phyloP scores from a whole-genome alignment of 2,888 invertebrate species.

The Lydus trimaculatus region DNA sequence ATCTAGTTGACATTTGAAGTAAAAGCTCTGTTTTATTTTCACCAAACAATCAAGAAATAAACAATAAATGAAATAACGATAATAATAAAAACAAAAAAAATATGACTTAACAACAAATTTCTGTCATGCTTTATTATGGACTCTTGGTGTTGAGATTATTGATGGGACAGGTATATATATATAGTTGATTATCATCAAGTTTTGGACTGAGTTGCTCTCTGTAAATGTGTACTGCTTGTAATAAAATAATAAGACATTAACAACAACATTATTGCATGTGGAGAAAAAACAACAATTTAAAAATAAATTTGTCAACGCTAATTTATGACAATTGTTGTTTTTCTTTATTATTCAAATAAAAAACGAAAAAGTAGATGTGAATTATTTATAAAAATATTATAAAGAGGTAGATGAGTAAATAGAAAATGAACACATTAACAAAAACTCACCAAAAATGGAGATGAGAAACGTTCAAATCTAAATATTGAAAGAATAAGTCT shows the following conservation, averaged over 20 bases:
- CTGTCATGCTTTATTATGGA: not conserved
- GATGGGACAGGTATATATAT: conserved; percentile 1
- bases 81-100: not conserved
- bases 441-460: not conserved
- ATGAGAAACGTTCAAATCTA: not conserved
- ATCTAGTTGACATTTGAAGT: not conserved
- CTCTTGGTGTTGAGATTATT: not conserved
- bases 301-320: not conserved
- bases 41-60: not conserved
- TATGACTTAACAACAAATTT: not conserved
- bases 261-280: not conserved
- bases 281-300: not conserved
- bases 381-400: not conserved
- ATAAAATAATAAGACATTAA: not conserved
- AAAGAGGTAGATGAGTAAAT: not conserved
- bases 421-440: not conserved
- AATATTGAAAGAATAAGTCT: not conserved
- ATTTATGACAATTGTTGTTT: too few species aligned
- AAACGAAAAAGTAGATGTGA: not conserved
- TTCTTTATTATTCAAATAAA: not conserved
- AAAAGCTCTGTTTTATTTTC: not conserved
- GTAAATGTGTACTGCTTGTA: not conserved
- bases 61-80: not conserved
- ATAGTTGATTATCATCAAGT: not conserved
- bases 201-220: not conserved